These are phyloP conservation scores for Furnarius figulus DNA, from an alignment of 2,113 vertebrate species.

Conservation along the genomic window DNA sequence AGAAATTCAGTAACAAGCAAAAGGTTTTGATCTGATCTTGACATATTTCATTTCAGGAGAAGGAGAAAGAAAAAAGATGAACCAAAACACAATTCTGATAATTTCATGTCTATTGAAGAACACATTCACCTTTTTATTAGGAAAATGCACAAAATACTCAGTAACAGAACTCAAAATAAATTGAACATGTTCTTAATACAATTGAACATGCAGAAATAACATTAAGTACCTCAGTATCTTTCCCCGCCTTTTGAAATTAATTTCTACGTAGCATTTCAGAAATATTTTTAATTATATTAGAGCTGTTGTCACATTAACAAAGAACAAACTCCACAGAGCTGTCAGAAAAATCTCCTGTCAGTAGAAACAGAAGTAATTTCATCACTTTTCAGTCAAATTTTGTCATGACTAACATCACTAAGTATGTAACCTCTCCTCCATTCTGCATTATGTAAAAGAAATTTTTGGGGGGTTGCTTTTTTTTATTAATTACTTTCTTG, in stretches of 20 bases:
- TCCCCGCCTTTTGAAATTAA: neutral
- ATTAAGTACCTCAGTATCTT: neutral
- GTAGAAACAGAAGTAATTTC: neutral
- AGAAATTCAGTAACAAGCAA: neutral
- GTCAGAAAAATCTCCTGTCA: neutral
- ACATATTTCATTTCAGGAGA: neutral
- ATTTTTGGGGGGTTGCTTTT: neutral
- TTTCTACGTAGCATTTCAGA: neutral
- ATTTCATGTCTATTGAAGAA: neutral
- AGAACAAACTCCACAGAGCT: neutral
- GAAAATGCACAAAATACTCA: neutral
- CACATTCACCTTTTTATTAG: neutral
- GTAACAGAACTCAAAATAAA: neutral
- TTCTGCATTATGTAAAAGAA: neutral
- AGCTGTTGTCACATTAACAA: slow-evolving; percentile 5
- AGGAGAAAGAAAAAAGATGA: neutral
- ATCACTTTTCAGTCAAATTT: neutral
- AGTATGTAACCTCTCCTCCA: neutral
- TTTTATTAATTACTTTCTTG: neutral
- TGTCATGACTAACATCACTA: neutral
- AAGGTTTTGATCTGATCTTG: neutral
- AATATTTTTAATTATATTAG: neutral
- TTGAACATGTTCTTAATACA: neutral
- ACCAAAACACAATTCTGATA: neutral
- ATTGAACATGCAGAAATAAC: neutral